A percentile compares a stretch with the other conserved stretches of the same genome.
Conservation (phyloP, 2,888 invertebrate species). For the Phymatocera aterrima region DNA sequence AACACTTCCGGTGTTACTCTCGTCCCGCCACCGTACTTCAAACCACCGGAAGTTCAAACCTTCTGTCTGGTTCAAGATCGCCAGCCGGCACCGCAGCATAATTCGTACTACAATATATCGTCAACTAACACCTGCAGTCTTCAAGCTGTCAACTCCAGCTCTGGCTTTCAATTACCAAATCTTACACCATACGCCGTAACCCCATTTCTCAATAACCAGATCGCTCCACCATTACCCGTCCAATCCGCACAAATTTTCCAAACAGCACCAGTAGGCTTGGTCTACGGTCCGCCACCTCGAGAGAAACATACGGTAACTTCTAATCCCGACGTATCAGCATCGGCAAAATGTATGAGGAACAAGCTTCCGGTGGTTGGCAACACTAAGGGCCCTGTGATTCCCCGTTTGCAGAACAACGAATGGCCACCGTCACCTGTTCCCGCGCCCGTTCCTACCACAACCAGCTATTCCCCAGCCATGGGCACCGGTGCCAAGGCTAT, state of each 20-base stretch:
- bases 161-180: conserved; percentile 58
- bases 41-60: conserved; percentile 63
- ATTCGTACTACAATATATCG: conserved; percentile 62
- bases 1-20: conserved; percentile 58
- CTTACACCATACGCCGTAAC: conserved; percentile 55
- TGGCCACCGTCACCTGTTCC: conserved; percentile 55
- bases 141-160: conserved; percentile 60
- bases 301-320: conserved; percentile 54
- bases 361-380: background rate
- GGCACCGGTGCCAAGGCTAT: background rate
- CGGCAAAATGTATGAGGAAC: conserved; percentile 27
- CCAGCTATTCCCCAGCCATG: background rate
- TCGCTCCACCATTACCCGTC: conserved; percentile 47
- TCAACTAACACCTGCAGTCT: conserved; percentile 58
- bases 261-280: conserved; percentile 50
- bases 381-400: background rate
- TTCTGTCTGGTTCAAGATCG: conserved; percentile 64
- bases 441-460: background rate
- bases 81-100: conserved; percentile 40
- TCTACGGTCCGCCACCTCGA: conserved; percentile 52
- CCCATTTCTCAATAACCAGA: conserved; percentile 57
- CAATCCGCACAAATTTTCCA: conserved; percentile 58
- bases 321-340: conserved; percentile 45
- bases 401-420: conserved; percentile 49
- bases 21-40: conserved; percentile 64